Base-by-base conservation (phyloP, 2,797 vertebrate genomes). In the Otolemur crassicaudatus region DNA sequence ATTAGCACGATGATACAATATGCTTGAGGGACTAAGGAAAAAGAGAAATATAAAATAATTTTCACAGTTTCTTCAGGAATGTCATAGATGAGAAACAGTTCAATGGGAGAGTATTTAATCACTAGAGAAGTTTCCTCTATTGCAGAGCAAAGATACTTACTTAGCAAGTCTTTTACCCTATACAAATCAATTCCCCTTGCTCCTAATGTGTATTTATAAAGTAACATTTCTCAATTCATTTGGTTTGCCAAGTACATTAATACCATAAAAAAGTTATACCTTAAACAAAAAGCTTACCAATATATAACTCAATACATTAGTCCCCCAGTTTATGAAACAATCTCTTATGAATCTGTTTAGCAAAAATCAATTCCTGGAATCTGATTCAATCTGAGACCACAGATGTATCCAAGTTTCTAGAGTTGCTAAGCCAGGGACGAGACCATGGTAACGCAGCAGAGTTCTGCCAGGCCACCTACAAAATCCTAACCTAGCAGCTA, bases 271-370 rank as follows among this genome's bases (percentile, higher is more conserved):
- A 70, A 69, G 81, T 14, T 37, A 65, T 5, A 84, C 10, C 8
- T 86, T 14, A 80, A 27, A 89, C 83, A 43, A 77, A 94, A 49
- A 67, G 4, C 34, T 86, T 65, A 94, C 5, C 73, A 82, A 81
- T 49, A 56, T 94, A 2, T 29, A 84, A 76, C 40, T 90, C 84
- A 88, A 34, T 81, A 85, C 80, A 65, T 75, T 34, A 81, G 79
- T 3, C 82, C 67, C 34, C 65, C 37, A 89, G 80, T 87, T 81
- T 83, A 81, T 95, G 72, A 95, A 65, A 60, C 22, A 95, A 87
- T 77, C 22, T 87, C 84, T 93, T 79, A 90, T 5, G 27, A n/a
- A 29, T 87, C 0, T 83, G 46, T 76, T 70, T 40, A 87, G 53
- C 25, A 88, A 63, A 49, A 79, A 87, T 81, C 13, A 89, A 65